phyloP scores from a whole-genome alignment of 30 jellyfish, hydroid and myxozoan genomes.

The Mastigias papua region DNA sequence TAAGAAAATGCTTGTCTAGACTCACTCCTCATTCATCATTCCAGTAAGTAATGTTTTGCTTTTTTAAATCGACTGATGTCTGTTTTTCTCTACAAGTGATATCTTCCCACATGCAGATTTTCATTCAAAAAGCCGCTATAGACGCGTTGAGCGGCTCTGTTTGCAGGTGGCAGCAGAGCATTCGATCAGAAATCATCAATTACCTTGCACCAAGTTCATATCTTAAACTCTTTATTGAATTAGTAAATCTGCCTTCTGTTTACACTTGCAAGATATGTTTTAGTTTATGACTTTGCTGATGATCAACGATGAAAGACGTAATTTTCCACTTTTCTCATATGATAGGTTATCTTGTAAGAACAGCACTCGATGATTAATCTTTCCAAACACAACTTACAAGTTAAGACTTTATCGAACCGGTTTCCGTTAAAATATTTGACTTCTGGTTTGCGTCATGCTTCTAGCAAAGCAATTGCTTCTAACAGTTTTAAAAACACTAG shows the following conservation, averaged over 20 bases:
- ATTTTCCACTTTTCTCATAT: no score
- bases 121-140: background rate
- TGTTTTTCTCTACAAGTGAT: background rate
- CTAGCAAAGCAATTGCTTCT: no score
- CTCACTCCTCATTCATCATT: background rate
- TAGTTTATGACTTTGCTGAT: no score
- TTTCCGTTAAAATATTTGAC: no score
- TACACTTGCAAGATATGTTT: background rate
- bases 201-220: background rate
- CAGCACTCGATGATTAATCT: no score
- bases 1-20: background rate
- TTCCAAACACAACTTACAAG: no score
- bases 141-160: background rate
- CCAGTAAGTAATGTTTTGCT: background rate
- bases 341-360: no score
- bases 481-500: no score
- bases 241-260: background rate
- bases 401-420: no score
- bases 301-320: no score
- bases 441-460: no score
- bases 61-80: background rate
- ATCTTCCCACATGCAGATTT: background rate
- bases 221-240: background rate
- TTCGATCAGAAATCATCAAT: constrained; percentile 11
- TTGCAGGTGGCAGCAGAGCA: constrained; percentile 6